Conservation (phyloP, 2,113 vertebrate species). For the Gavia stellata region DNA sequence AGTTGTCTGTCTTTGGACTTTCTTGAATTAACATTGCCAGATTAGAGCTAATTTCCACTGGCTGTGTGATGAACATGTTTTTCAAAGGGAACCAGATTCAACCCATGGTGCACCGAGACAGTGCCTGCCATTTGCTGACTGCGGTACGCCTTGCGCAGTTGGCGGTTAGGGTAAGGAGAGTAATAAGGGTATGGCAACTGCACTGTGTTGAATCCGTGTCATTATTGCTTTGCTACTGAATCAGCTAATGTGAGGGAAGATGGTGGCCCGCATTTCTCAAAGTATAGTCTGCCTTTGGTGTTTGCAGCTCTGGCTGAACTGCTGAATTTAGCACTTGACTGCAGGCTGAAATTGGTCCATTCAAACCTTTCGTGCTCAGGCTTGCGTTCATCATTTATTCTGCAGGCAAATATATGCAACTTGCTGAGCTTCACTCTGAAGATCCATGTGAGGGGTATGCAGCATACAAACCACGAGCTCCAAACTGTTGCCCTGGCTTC, state of each 20-base stretch:
- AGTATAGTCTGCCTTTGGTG: background rate
- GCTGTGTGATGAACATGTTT: background rate
- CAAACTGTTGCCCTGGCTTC: background rate
- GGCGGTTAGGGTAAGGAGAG: background rate
- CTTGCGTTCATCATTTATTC: background rate
- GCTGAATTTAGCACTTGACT: background rate
- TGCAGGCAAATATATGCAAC: background rate
- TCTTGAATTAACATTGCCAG: background rate
- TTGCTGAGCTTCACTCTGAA: background rate
- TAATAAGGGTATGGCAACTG: background rate
- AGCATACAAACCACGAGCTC: background rate
- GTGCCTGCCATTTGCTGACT: background rate
- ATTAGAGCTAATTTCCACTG: background rate
- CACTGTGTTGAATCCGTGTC: background rate
- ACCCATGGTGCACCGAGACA: fast-evolving
- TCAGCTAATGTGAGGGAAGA: background rate
- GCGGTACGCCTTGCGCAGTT: background rate
- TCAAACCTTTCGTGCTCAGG: background rate
- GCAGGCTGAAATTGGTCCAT: background rate
- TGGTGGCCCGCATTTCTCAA: background rate
- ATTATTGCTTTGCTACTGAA: background rate
- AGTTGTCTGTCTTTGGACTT: background rate
- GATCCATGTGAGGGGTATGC: background rate
- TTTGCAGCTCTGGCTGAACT: background rate
- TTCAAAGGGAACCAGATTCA: background rate